Percentiles rank a stretch among this genome's conserved stretches.
These are phyloP conservation scores for Capitulum mitella DNA, from an alignment of 2,888 invertebrate genomes.

Conservation along the genomic window DNA sequence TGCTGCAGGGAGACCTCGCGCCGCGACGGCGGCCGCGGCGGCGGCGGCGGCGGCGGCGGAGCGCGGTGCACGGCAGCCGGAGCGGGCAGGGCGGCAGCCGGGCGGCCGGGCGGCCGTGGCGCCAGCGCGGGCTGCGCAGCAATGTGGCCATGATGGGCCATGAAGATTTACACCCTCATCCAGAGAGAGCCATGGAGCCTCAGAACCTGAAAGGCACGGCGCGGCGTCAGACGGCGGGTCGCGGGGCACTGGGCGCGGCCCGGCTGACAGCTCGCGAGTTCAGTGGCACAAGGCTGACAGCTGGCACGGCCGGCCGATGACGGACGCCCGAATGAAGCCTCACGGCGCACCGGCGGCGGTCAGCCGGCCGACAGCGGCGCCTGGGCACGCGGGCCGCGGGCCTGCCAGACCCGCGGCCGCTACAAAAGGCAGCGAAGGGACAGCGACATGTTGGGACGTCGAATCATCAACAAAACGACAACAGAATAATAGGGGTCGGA, in stretches of 20 bases:
- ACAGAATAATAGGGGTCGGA: no score
- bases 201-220: not conserved
- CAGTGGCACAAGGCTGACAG: no score
- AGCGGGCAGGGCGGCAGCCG: slow-evolving; percentile 22
- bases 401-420: no score
- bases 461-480: no score
- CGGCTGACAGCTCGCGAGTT: no score
- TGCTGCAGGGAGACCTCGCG: slow-evolving; percentile 44
- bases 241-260: not conserved
- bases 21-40: slow-evolving; percentile 44
- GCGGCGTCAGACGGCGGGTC: not conserved
- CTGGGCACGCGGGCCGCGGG: no score
- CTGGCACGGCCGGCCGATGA: no score
- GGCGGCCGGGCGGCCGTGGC: slow-evolving; percentile 30
- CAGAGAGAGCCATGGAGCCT: slow-evolving; percentile 21
- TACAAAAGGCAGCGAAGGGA: no score
- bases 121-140: slow-evolving; percentile 28
- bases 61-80: slow-evolving; percentile 14
- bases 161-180: slow-evolving; percentile 19
- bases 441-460: no score
- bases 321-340: no score
- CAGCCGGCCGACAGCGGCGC: no score
- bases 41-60: slow-evolving; percentile 31
- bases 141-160: slow-evolving; percentile 23
- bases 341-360: no score